Evolutionary conservation across 2,888 invertebrate genomes (phyloP), one percentile per base, ranked within the genome.

Genomic region (Dione vanillae): DNA sequence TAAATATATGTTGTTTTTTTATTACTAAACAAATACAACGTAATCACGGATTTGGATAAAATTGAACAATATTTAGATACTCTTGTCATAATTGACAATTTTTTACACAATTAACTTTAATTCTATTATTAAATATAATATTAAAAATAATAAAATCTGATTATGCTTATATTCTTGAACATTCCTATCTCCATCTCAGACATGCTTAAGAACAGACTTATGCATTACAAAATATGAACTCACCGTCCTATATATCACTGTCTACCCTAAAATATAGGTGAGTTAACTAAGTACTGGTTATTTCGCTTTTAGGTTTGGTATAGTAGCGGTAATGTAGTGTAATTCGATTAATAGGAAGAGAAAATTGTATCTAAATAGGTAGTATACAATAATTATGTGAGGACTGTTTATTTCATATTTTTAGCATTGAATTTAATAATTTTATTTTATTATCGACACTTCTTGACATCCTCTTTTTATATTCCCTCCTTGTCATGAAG

Each of bases 141-240:
- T 81, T 80, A 85, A 85, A 86, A 82, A 79, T 79, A 80, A 79
- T 81, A 80, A 85, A 87, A 87, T 86, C 84, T 84, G 86, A 87
- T 88, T 87, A 27, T 27, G 5, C 27, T 86, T 87, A 87, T 89
- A 85, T 86, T 82, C 82, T 82, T 85, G 87, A 88, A 87, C 27
- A 89, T 90, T 88, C 88, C 87, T 88, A 86, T 82, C 81, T 87
- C 82, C 84, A 84, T 82, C 83, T 80, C 79, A 84, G 80, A 78
- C 82, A 81, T 83, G 85, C 81, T 79, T 79, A 77, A 75, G 78
- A 76, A 67, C 54, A 27, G 5, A n/a, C n/a, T n/a, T 27, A 27
- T 70, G 71, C 74, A 75, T 76, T 74, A 77, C 47, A 75, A 79
- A 82, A 86, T 77, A 72, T 74, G 73, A 76, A 83, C 82, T 77